Evolutionary conservation across 2,113 vertebrate genomes (phyloP).

Genomic region (Nerophis lumbriciformis): DNA sequence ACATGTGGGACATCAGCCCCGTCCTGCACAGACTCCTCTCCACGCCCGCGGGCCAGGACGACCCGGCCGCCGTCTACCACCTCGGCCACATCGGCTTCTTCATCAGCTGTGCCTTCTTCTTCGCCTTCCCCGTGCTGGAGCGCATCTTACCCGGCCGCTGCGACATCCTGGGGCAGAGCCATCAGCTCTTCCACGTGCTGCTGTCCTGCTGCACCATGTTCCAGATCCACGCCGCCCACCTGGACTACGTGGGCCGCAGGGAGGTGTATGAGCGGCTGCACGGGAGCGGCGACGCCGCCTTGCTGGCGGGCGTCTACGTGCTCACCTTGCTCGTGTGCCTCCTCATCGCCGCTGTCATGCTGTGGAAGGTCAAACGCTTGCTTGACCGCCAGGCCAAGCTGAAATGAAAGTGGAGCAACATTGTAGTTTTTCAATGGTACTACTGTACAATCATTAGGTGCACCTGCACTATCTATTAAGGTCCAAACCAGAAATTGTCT

Average conservation of each 20-base stretch:
- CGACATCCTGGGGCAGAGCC: conserved; percentile 84
- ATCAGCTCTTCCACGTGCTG: conserved; percentile 86
- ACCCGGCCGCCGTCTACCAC: conserved; percentile 49
- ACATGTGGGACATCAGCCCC: conserved; percentile 83
- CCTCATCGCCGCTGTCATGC: conserved; percentile 70
- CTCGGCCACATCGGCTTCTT: conserved; percentile 79
- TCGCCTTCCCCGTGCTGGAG: conserved; percentile 79
- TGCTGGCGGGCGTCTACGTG: conserved; percentile 71
- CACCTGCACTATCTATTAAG: no score
- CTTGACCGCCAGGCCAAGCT: conserved; percentile 68
- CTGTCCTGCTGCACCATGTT: conserved; percentile 82
- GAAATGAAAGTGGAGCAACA: conserved; percentile 21
- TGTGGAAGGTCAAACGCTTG: conserved; percentile 66
- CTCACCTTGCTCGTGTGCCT: conserved; percentile 61
- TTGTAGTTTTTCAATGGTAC: no score
- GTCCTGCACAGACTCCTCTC: conserved; percentile 73
- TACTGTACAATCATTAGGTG: no score
- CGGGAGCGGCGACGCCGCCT: conserved; percentile 39
- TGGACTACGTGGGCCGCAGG: conserved; percentile 77
- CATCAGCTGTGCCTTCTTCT: conserved; percentile 80
- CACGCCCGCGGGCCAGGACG: conserved; percentile 20
- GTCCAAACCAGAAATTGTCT: no score
- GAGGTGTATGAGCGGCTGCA: conserved; percentile 76
- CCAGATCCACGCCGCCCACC: conserved; percentile 81
- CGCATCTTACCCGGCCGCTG: conserved; percentile 81